phyloP scores from a whole-genome alignment of 2,797 vertebrate species.

The Sternotherus odoratus region DNA sequence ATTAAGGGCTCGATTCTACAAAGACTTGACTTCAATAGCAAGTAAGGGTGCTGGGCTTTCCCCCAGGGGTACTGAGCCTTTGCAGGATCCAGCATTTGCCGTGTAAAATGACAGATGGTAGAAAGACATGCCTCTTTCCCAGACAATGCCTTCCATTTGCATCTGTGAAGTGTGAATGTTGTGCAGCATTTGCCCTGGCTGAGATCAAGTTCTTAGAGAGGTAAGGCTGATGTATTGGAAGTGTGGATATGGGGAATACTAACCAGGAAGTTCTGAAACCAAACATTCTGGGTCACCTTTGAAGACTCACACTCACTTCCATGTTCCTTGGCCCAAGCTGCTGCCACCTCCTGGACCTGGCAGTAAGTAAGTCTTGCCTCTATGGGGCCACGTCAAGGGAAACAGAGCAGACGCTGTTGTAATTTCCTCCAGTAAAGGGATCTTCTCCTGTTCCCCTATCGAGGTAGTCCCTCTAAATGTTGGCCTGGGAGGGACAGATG shows the following conservation, averaged over 20 bases:
- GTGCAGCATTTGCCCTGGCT: not conserved
- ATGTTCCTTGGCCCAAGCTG: not conserved
- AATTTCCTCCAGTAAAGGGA: not conserved
- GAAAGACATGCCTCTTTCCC: not conserved
- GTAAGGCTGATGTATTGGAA: not conserved
- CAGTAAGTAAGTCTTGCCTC: not conserved
- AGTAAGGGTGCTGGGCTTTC: not conserved
- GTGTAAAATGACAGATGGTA: not conserved
- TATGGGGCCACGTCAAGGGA: not conserved
- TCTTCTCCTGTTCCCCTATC: not conserved
- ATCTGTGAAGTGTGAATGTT: not conserved
- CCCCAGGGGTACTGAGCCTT: not conserved
- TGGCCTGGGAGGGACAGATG: not conserved
- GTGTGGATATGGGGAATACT: fast-evolving
- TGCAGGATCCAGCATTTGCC: not conserved
- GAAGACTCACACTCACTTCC: not conserved
- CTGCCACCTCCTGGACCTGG: fast-evolving
- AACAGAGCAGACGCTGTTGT: not conserved
- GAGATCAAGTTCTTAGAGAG: not conserved
- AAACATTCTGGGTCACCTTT: not conserved
- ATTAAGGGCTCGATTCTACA: not conserved
- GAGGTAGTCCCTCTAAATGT: not conserved
- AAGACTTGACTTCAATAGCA: not conserved
- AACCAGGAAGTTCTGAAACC: not conserved
- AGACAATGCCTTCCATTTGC: not conserved